phyloP scores from a whole-genome alignment of 2,797 vertebrate genomes.

The Chrosomus eos region DNA sequence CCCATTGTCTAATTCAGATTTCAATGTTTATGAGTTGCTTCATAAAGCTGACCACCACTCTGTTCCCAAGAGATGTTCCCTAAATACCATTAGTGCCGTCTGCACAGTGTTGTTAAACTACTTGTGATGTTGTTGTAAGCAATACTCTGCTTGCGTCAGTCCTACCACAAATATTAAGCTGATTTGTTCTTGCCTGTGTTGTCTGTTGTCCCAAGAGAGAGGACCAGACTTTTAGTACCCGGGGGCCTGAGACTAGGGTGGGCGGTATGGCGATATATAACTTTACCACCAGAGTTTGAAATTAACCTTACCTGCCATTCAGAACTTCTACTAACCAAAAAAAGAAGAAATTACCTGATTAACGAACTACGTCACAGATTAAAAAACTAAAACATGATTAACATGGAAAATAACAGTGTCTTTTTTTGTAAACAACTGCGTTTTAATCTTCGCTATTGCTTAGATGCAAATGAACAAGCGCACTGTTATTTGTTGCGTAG shows the following conservation, averaged over 20 bases:
- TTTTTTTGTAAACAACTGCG: too few relatives aligned
- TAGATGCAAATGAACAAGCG: too few relatives aligned
- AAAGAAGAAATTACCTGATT: too few relatives aligned
- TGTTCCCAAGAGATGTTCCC: slow-evolving; percentile 5
- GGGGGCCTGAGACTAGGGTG: background rate
- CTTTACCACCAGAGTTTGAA: too few relatives aligned
- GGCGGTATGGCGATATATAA: too few relatives aligned
- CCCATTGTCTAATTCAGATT: slow-evolving; percentile 4
- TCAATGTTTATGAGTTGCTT: slow-evolving; percentile 10
- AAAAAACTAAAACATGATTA: too few relatives aligned
- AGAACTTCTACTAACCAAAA: too few relatives aligned
- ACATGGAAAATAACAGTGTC: too few relatives aligned
- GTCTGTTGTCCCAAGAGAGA: slow-evolving; percentile 6
- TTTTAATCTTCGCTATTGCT: too few relatives aligned
- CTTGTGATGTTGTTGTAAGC: slow-evolving; percentile 27
- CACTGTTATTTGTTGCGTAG: too few relatives aligned
- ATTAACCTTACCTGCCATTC: too few relatives aligned
- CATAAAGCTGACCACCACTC: slow-evolving; percentile 11
- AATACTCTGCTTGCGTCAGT: slow-evolving; percentile 16
- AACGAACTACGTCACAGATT: too few relatives aligned
- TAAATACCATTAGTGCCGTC: slow-evolving; percentile 23
- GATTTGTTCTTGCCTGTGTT: slow-evolving; percentile 2
- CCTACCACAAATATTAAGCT: slow-evolving; percentile 29
- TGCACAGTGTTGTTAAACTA: slow-evolving; percentile 33
- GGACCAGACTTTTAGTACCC: background rate